Conservation (phyloP, 2,113 vertebrate genomes). For the Scatophagus argus region DNA sequence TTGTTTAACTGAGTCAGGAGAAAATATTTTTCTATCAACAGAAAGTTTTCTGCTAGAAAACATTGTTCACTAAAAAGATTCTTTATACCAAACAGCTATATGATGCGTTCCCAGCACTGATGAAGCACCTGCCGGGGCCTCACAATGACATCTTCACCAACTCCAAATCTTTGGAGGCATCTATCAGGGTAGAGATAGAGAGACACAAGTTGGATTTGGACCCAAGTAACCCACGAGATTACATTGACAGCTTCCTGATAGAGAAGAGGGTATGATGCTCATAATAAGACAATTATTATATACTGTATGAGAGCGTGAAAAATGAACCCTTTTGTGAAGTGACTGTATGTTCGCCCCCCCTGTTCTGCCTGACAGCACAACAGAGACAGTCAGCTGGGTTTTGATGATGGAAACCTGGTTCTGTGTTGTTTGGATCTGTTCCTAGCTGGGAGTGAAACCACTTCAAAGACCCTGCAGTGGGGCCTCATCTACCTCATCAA, state of each 20-base stretch:
- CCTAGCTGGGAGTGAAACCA: constrained; percentile 93
- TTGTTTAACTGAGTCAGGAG: background rate
- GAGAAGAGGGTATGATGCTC: constrained; percentile 81
- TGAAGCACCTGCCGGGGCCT: constrained; percentile 85
- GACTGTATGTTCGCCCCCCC: background rate
- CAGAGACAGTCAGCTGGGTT: constrained; percentile 61
- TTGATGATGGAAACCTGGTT: constrained; percentile 85
- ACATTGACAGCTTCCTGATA: constrained; percentile 88
- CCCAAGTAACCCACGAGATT: constrained; percentile 82
- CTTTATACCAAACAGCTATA: constrained; percentile 81
- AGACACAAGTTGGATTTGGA: constrained; percentile 87
- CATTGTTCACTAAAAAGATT: background rate
- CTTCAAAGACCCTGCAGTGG: constrained; percentile 91
- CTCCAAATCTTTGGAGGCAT: constrained; percentile 63
- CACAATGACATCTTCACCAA: constrained; percentile 83
- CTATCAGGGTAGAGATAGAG: constrained; percentile 71
- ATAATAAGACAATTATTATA: background rate
- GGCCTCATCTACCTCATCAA: constrained; percentile 89
- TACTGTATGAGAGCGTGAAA: background rate
- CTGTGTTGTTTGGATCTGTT: constrained; percentile 91
- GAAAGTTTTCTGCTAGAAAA: background rate
- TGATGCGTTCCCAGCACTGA: constrained; percentile 82
- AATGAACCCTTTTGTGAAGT: background rate
- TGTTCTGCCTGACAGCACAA: constrained; percentile 43
- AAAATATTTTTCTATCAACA: background rate